Percentiles rank a stretch among this genome's conserved stretches.
Conservation (phyloP, 2,113 vertebrate genomes). For the Camelus bactrianus region DNA sequence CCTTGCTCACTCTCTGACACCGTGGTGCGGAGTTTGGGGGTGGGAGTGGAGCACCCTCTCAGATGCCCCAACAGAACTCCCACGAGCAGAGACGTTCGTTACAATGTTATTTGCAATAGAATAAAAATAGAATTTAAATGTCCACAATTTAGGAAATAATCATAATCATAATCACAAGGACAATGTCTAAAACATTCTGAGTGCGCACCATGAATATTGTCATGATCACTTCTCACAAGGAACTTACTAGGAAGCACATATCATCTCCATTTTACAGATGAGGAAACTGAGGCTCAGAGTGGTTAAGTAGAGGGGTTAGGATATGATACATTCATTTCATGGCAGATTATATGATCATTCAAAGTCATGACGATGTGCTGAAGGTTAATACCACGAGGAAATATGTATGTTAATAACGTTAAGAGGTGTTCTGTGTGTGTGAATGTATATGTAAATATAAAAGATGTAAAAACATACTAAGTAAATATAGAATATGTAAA, state of each 20-base stretch:
- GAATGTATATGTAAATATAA: background rate
- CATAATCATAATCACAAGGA: background rate
- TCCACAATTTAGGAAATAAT: background rate
- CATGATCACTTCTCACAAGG: background rate
- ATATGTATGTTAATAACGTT: background rate
- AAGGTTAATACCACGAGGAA: background rate
- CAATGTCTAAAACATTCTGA: background rate
- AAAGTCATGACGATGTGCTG: background rate
- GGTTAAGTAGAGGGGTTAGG: background rate
- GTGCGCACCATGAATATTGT: no score
- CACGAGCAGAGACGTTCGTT: background rate
- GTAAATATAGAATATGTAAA: background rate
- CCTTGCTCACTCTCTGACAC: background rate
- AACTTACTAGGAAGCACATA: background rate
- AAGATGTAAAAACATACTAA: background rate
- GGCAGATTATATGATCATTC: no score
- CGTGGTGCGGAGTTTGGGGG: background rate
- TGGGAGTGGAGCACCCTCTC: background rate
- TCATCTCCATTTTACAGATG: background rate
- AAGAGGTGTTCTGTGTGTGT: background rate
- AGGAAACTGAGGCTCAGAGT: background rate
- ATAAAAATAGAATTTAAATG: background rate
- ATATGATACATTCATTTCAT: background rate
- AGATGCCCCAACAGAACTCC: background rate
- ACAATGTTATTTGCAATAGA: background rate